Conservation (phyloP, 1,140 invertebrate genomes). For the Eriosoma lanigerum region DNA sequence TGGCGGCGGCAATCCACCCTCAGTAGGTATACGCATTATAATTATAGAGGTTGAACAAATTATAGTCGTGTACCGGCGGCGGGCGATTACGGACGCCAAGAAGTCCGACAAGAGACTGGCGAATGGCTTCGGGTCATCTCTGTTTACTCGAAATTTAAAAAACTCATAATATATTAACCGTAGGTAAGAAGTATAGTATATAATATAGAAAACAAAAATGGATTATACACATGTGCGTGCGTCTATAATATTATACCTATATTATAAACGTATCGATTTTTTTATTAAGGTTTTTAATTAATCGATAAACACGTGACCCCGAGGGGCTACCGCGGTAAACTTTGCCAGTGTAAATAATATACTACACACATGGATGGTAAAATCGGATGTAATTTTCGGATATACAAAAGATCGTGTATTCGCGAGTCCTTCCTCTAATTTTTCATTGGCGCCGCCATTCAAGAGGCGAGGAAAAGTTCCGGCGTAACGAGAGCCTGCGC, state of each 20-base stretch:
- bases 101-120: neutral
- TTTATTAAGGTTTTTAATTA: constrained; percentile 1
- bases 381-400: neutral
- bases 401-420: constrained; percentile 35
- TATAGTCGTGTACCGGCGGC: constrained; percentile 15
- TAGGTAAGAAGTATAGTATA: too few species aligned
- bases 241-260: too few species aligned
- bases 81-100: constrained; percentile 23
- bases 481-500: constrained; percentile 46
- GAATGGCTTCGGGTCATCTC: neutral
- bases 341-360: too few species aligned
- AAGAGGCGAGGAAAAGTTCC: constrained; percentile 30
- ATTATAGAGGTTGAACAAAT: constrained; percentile 13
- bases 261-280: too few species aligned
- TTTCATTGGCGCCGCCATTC: constrained; percentile 45
- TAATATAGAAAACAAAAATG: too few species aligned
- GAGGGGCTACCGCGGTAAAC: neutral
- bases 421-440: constrained; percentile 47
- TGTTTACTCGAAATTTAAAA: neutral
- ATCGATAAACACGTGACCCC: constrained; percentile 2
- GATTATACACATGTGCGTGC: too few species aligned
- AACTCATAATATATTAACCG: neutral
- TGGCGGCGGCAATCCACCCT: neutral
- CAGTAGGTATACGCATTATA: constrained; percentile 9
- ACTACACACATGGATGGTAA: too few species aligned